phyloP scores from a whole-genome alignment of 2,113 vertebrate species.

The Bostrychus sinensis region DNA sequence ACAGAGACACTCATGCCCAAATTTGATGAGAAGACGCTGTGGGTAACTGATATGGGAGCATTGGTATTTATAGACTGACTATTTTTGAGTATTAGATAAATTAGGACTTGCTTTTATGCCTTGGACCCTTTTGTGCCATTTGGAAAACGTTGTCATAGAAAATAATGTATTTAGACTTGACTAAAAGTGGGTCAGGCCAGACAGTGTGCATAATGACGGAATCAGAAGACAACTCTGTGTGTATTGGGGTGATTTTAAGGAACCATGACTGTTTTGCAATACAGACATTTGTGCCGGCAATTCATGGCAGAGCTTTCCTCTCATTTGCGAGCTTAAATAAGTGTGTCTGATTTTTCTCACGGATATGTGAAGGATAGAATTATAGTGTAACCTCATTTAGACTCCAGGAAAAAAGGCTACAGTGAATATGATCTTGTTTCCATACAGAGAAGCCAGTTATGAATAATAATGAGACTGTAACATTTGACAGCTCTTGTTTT shows the following conservation, averaged over 20 bases:
- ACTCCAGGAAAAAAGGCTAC: neutral
- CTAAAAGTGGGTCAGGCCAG: constrained; percentile 7
- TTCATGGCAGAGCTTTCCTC: neutral
- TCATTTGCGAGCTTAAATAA: constrained; percentile 2
- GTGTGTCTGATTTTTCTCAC: neutral
- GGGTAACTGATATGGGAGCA: neutral
- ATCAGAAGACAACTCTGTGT: neutral
- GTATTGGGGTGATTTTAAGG: neutral
- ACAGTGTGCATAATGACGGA: constrained; percentile 1
- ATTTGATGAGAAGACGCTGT: constrained; percentile 6
- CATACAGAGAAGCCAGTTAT: constrained; percentile 5
- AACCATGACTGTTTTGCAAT: neutral
- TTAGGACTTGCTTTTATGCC: neutral
- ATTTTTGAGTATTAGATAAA: neutral
- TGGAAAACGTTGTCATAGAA: constrained; percentile 5
- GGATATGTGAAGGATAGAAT: neutral
- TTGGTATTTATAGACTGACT: neutral
- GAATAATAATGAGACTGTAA: constrained; percentile 26
- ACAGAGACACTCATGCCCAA: neutral
- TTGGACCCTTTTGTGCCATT: neutral
- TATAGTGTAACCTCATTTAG: constrained; percentile 19
- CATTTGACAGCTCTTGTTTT: constrained; percentile 17
- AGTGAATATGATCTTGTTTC: neutral
- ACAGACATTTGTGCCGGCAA: neutral
- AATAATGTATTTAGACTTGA: neutral